Percentiles rank a stretch among this genome's conserved stretches.
Conservation (phyloP, 2,113 vertebrate species). For the Holacanthus passer region DNA sequence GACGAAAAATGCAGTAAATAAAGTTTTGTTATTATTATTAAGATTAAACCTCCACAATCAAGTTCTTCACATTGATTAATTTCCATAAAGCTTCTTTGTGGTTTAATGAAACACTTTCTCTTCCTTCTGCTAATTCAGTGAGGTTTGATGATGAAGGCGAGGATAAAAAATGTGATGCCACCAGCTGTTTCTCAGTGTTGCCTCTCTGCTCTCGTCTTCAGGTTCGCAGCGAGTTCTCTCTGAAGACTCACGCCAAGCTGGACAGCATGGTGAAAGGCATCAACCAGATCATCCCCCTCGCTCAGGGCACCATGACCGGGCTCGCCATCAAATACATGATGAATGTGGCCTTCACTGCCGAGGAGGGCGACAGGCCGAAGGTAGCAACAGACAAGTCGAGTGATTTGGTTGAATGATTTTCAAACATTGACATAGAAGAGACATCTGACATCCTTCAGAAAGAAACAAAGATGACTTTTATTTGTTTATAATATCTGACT, state of each 20-base stretch:
- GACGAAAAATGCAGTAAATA: too few relatives aligned
- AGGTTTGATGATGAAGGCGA: neutral
- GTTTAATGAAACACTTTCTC: too few relatives aligned
- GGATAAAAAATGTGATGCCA: neutral
- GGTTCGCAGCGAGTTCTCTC: slow-evolving; percentile 94
- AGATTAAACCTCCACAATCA: too few relatives aligned
- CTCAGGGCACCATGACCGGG: slow-evolving; percentile 98
- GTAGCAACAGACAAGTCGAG: too few relatives aligned
- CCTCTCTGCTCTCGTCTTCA: slow-evolving; percentile 17
- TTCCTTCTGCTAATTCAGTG: neutral
- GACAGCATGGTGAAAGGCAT: slow-evolving; percentile 91
- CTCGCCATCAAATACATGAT: slow-evolving; percentile 95
- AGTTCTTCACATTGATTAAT: too few relatives aligned
- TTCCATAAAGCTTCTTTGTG: too few relatives aligned
- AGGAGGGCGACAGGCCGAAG: slow-evolving; percentile 89
- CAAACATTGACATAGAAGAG: too few relatives aligned
- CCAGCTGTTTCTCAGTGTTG: neutral
- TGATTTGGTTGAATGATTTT: too few relatives aligned
- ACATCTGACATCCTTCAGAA: too few relatives aligned
- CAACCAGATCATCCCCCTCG: slow-evolving; percentile 90
- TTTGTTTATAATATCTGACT: neutral
- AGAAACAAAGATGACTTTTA: too few relatives aligned
- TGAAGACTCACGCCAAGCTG: slow-evolving; percentile 86
- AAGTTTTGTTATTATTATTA: too few relatives aligned
- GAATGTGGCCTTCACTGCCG: slow-evolving; percentile 90